Conservation (phyloP, 2,113 vertebrate species). For the Pedetes capensis region DNA sequence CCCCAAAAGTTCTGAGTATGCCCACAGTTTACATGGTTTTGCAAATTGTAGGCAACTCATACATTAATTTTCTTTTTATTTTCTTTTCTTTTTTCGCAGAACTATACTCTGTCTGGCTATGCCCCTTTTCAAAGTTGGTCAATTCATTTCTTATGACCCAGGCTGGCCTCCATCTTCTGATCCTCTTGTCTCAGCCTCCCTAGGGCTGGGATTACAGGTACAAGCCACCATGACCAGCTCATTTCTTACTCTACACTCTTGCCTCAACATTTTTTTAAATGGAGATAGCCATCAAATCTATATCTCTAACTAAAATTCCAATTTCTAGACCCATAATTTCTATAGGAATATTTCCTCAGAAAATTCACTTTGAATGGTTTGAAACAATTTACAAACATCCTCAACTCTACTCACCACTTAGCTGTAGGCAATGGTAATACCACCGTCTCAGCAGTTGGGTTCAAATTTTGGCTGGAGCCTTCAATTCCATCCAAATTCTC, state of each 20-base stretch:
- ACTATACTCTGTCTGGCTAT: too few species aligned
- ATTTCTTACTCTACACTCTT: background rate
- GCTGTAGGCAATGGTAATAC: background rate
- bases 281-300: background rate
- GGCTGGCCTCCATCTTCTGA: too few species aligned
- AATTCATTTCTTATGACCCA: background rate
- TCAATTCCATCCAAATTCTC: background rate
- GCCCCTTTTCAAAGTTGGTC: background rate
- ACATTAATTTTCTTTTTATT: background rate
- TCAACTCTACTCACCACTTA: background rate
- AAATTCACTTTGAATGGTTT: background rate
- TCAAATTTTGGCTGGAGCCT: background rate
- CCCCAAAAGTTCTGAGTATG: background rate
- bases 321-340: background rate
- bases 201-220: too few species aligned
- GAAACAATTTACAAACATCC: background rate
- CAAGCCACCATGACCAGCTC: too few species aligned
- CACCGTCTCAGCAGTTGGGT: background rate
- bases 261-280: background rate
- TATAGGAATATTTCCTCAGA: background rate
- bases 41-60: background rate
- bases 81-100: too few species aligned
- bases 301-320: background rate
- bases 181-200: too few species aligned
- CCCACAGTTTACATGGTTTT: background rate